Base-by-base conservation (phyloP, 2,888 invertebrate genomes). In the Drosophila mayaguana region DNA sequence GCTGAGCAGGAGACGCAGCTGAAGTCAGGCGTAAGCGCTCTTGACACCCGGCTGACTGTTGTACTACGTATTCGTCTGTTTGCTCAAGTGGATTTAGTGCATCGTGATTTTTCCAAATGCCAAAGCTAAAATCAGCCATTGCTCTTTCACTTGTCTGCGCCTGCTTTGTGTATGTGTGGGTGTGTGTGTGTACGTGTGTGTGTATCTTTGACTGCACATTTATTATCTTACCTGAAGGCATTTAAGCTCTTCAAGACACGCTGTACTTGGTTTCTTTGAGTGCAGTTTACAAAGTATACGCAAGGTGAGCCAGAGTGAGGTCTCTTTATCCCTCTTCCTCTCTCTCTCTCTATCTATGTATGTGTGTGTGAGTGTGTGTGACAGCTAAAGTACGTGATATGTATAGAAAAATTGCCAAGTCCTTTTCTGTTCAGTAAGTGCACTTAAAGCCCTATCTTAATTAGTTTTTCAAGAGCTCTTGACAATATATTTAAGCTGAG, bases 171-270 rank as follows among this genome's bases (percentile, higher is more conserved):
- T 34, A 18, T 50, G 32, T 18, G 34, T 36, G 12, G 1, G 11
- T 2, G 32, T 36, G 51, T 51, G 34, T 51, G 51, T 53, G 20
- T 34, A n/a, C 87, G 84, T 28, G 7, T 53, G 67, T 88, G 4
- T 53, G 67, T 84, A 77, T 78, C 80, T 89, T 72, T 89, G 90
- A 90, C 78, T 87, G 89, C 89, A 84, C 84, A 89, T 85, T 84
- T 89, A 81, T 89, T 89, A 87, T 79, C 74, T 88, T 71, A 89
- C 88, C 89, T 84, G 84, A 89, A 83, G 89, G 83, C 87, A 83
- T 83, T 80, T 71, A 64, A 80, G 85, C 83, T 75, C 71, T 83
- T 83, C 66, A 63, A 60, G 45, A n/a, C 45, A 53, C 51, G 36
- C 59, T 61, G 57, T 40, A 48, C 50, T 63, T 70, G 62, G 50